Evolutionary conservation across 2,113 vertebrate genomes (phyloP), one percentile per base, ranked within the genome.

Genomic region (Mugil cephalus): DNA sequence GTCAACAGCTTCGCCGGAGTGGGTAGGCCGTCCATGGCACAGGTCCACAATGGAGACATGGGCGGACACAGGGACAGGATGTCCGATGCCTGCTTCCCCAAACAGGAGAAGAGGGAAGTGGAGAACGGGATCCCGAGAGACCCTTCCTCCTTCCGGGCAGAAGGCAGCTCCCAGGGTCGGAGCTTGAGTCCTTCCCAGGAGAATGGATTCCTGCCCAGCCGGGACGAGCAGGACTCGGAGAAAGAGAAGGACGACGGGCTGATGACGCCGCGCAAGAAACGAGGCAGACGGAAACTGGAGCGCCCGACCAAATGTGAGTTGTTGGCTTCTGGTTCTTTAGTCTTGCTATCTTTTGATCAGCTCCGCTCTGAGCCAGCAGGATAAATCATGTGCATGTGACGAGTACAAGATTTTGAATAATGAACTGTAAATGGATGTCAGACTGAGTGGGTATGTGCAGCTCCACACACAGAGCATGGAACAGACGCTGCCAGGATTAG

Each of bases 231-330:
- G 40, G 95, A 96, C 69, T 87, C 91, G 1, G 92, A 93, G 62
- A 93, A 94, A 18, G 94, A 95, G 64, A 94, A 94, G 79, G 95
- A 95, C 79, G 94, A 96, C 91, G 76, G 84, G 51, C 85, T 92
- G 86, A 85, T 71, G 34, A 74, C 78, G 18, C 87, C 83, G 46
- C 91, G 88, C 83, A 95, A 95, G 91, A 96, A 95, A 84, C 89
- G 95, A 84, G 96, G 95, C 38, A 92, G 95, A 83, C 94, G 95
- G 93, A 96, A 96, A 95, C 93, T 95, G 86, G 95, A 96, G 82
- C 91, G 90, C 42, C 79, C 95, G 1, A 96, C 95, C 12, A 96
- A 96, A 94, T 94, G 96, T 96, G 90, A 96, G 95, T 91, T 61
- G 50, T 72, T 59, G 42, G 19, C 47, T 45, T 35, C 18, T 60